phyloP scores from a whole-genome alignment of 2,113 vertebrate species.

The Carassius auratus region DNA sequence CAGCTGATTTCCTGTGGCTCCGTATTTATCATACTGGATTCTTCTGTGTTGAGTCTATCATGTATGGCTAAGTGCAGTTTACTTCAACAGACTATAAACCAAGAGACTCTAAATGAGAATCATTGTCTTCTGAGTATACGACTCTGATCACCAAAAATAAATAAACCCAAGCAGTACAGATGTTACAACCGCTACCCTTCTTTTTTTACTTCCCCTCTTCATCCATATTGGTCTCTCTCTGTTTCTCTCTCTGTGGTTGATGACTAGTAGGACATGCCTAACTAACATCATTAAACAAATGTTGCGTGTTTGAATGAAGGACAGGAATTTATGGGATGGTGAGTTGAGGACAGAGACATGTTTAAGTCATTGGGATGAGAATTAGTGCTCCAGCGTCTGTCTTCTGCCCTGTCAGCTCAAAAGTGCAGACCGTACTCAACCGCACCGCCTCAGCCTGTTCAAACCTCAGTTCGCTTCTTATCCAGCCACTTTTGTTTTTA shows the following conservation, averaged over 20 bases:
- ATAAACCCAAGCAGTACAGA: conserved; percentile 47
- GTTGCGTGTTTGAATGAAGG: conserved; percentile 62
- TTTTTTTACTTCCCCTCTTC: conserved; percentile 25
- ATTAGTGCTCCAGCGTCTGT: conserved; percentile 39
- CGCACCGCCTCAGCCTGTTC: conserved; percentile 26
- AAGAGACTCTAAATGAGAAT: conserved; percentile 48
- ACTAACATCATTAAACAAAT: conserved; percentile 64
- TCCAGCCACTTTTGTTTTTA: background rate
- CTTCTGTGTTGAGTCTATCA: conserved; percentile 48
- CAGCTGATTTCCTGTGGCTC: conserved; percentile 39
- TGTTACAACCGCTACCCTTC: conserved; percentile 46
- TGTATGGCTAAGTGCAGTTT: conserved; percentile 44
- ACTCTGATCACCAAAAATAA: conserved; percentile 45
- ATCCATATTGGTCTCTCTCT: conserved; percentile 2
- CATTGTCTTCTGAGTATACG: conserved; percentile 33
- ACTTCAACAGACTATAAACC: conserved; percentile 42
- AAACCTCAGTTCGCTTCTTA: conserved; percentile 23
- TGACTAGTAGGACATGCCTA: conserved; percentile 57
- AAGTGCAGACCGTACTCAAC: conserved; percentile 42
- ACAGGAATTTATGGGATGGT: conserved; percentile 58
- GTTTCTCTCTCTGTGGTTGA: conserved; percentile 41
- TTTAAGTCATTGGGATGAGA: conserved; percentile 48
- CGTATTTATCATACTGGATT: conserved; percentile 35
- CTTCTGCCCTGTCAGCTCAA: conserved; percentile 38
- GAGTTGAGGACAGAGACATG: conserved; percentile 47